Conservation (phyloP, 2,797 vertebrate species). For the Pogoniulus pusillus region DNA sequence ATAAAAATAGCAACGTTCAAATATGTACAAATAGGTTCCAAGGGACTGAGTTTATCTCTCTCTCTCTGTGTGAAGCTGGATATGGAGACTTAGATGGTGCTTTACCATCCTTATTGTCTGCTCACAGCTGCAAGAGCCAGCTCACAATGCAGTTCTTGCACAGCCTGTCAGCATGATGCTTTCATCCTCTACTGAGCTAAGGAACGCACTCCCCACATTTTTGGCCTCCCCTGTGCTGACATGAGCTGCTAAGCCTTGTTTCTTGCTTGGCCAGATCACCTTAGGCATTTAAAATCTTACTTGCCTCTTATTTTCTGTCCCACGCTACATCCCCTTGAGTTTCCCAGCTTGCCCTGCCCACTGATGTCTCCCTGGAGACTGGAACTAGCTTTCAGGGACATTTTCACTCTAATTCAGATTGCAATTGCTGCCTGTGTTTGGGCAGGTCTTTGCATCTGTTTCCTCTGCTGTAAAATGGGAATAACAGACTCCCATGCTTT, state of each 20-base stretch:
- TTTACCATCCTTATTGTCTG: constrained; percentile 38
- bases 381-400: constrained; percentile 24
- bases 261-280: constrained; percentile 39
- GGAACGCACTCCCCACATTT: background rate
- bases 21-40: background rate
- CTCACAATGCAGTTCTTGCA: constrained; percentile 49
- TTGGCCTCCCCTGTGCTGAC: background rate
- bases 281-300: constrained; percentile 5
- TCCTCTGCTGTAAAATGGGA: constrained; percentile 53
- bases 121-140: constrained; percentile 37
- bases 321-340: constrained; percentile 8
- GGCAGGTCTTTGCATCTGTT: constrained; percentile 62
- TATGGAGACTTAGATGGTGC: constrained; percentile 14
- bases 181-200: constrained; percentile 8
- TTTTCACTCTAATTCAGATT: constrained; percentile 42
- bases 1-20: constrained; percentile 43
- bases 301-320: background rate
- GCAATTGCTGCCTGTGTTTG: background rate
- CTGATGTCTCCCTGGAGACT: constrained; percentile 48
- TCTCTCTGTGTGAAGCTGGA: constrained; percentile 33
- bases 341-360: constrained; percentile 36
- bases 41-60: constrained; percentile 11
- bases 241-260: constrained; percentile 12
- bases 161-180: constrained; percentile 14
- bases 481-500: constrained; percentile 38